A percentile compares a stretch with the other conserved stretches of the same genome.
Evolutionary conservation across 2,113 vertebrate species (phyloP).

Genomic region (Oreocharis arfaki): DNA sequence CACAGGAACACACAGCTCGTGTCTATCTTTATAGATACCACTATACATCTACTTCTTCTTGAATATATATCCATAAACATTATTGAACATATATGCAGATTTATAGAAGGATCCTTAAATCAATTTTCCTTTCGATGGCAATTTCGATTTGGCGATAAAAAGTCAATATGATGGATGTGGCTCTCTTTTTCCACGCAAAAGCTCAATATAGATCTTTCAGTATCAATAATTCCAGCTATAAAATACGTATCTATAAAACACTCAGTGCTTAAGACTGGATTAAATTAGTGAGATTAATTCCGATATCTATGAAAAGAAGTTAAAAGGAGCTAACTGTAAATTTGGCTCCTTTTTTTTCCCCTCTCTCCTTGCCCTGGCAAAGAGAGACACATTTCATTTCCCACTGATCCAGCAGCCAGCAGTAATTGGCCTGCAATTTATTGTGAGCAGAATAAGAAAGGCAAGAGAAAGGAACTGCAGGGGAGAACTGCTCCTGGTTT

Average conservation of each 20-base stretch:
- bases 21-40: background rate
- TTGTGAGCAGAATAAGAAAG: background rate
- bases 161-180: background rate
- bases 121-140: background rate
- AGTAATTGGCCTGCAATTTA: constrained; percentile 19
- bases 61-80: background rate
- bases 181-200: background rate
- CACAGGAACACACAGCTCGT: background rate
- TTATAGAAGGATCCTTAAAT: background rate
- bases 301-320: background rate
- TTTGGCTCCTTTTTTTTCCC: background rate
- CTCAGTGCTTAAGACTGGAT: background rate
- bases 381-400: background rate
- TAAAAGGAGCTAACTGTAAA: background rate
- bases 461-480: background rate
- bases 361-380: background rate
- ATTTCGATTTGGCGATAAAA: constrained; percentile 22
- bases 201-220: background rate
- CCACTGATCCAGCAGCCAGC: background rate
- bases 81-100: background rate
- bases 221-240: constrained; percentile 5
- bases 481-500: background rate
- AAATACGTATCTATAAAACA: constrained; percentile 22
- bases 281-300: constrained; percentile 25
- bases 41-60: background rate